Evolutionary conservation across 2,888 invertebrate genomes (phyloP).

Genomic region (Empis livida): DNA sequence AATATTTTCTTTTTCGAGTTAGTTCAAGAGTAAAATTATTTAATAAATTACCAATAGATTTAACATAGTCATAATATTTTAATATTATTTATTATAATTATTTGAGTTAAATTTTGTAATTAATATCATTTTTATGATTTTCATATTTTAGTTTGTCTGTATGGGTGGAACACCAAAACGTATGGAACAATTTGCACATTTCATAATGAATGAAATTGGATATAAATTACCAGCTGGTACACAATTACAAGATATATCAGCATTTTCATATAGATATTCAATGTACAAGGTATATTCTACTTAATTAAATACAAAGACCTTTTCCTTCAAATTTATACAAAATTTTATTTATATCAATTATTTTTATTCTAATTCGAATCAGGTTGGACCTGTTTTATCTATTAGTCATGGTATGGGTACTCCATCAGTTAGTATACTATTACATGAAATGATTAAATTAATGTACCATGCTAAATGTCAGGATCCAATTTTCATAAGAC

Average conservation of each 20-base stretch:
- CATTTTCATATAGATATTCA: slow-evolving; percentile 83
- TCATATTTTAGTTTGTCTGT: slow-evolving; percentile 68
- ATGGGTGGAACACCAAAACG: slow-evolving; percentile 93
- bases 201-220: slow-evolving; percentile 79
- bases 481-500: slow-evolving; percentile 85
- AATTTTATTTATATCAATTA: no score
- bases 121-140: slow-evolving; percentile 1
- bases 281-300: slow-evolving; percentile 87
- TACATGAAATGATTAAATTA: slow-evolving; percentile 93
- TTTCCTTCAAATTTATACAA: no score
- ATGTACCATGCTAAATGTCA: slow-evolving; percentile 81
- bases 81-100: no score
- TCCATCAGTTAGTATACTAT: slow-evolving; percentile 86
- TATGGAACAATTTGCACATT: slow-evolving; percentile 87
- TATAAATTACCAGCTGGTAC: slow-evolving; percentile 83
- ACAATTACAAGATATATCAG: slow-evolving; percentile 76
- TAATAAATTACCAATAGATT: no score
- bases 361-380: neutral
- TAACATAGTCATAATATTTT: no score
- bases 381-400: slow-evolving; percentile 34
- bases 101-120: no score
- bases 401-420: slow-evolving; percentile 89
- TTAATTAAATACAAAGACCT: no score
- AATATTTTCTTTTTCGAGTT: no score
- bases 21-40: no score